Base-by-base conservation (phyloP, 2,113 vertebrate species). In the Sitta europaea region DNA sequence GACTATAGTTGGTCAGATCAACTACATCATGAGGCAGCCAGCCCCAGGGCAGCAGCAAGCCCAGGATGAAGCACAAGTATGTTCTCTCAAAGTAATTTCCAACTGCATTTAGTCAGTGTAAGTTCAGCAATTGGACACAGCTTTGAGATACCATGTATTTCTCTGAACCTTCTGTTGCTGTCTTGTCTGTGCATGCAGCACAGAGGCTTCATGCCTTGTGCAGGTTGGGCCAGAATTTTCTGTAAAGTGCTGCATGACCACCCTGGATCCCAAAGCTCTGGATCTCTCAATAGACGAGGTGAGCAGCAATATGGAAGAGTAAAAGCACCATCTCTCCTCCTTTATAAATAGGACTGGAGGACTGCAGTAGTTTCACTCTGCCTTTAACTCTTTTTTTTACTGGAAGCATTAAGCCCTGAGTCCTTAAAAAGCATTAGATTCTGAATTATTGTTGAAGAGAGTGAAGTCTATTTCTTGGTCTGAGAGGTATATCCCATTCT, bases 1-100 rank as follows among this genome's bases (percentile, higher is more conserved):
- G 72, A 97, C 98, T 36, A 97, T 98, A 16, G 96, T 98, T 91
- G 97, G 98, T n/a, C 98, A 98, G 97, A 98, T 98, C 92, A 98
- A 98, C 94, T 98, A 98, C 96, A 98, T 98, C 22, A 98, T 98
- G 79, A 97, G 98, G 85, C 98, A 98, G 84, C 98, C 98, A 17
- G 97, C 97, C 1, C 90, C 97, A 5, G 87, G 95, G 6, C 98
- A 98, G 87, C 96, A 97, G 18, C 98, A 98, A 59, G 97, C 57
- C 73, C 98, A 98, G 55, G 97, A 98, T 45, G 98, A 98, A 53
- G 68, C 89, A 43, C 96, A 97, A 86, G 98, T 98, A 88, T 97
- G 97, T 67, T 92, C 33, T 86, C 67, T 57, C 13, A 50, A 80
- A 47, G 33, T 67, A 17, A 14, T 35, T 73, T 71, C 28, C 19